phyloP scores from a whole-genome alignment of 2,113 vertebrate genomes.

The Procapra przewalskii region DNA sequence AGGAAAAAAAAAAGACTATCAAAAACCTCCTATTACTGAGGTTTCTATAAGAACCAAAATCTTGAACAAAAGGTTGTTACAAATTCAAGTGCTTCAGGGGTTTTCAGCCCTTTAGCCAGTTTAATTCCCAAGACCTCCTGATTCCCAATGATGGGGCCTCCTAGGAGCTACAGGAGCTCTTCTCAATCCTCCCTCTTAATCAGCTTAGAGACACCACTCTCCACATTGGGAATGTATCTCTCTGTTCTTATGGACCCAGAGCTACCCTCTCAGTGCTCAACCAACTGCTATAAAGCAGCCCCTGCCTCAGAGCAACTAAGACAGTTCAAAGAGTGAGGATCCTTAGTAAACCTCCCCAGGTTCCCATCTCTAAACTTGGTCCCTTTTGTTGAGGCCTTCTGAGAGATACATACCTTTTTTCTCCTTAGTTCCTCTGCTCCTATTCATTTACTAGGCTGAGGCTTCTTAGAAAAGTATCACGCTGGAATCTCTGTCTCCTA shows the following conservation, averaged over 20 bases:
- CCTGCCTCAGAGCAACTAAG: not conserved
- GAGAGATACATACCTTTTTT: not conserved
- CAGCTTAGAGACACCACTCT: not conserved
- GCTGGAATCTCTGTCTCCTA: not conserved
- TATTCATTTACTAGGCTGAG: not conserved
- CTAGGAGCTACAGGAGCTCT: not conserved
- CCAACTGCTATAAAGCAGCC: not conserved
- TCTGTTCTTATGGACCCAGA: not conserved
- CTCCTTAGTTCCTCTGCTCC: not conserved
- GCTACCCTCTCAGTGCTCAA: not conserved
- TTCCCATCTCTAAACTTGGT: not conserved
- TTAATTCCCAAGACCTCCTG: not conserved
- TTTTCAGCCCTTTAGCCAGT: not conserved
- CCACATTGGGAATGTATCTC: not conserved
- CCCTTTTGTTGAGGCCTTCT: not conserved
- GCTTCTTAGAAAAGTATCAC: not conserved
- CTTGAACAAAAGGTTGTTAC: not conserved
- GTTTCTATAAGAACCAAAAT: not conserved
- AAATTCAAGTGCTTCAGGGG: not conserved
- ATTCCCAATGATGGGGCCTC: not conserved
- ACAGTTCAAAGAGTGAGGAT: not conserved
- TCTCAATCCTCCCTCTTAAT: not conserved
- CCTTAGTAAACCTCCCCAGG: not conserved
- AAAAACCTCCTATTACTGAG: not conserved
- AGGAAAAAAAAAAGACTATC: not conserved